Conservation (phyloP, 2,888 invertebrate genomes). For the Cylindroiulus punctatus region DNA sequence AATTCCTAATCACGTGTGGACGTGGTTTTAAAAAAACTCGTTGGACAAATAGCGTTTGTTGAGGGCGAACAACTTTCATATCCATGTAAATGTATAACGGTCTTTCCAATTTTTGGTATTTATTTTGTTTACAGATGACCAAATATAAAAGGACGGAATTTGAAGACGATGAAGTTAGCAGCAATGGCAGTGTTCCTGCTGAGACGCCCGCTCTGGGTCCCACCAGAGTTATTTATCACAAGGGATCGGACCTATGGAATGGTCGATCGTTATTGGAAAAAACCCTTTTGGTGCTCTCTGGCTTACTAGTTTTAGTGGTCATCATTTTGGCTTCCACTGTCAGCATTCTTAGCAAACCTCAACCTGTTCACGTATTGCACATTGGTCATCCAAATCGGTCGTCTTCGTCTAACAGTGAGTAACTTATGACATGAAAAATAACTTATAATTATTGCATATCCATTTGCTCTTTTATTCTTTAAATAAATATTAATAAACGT, state of each 20-base stretch:
- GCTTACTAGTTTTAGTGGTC: constrained; percentile 59
- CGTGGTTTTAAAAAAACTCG: no score
- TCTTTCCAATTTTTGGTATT: background rate
- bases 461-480: no score
- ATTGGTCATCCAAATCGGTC: constrained; percentile 52
- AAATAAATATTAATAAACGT: no score
- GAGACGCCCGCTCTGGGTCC: constrained; percentile 59
- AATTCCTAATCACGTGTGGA: background rate
- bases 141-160: constrained; percentile 61
- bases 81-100: no score
- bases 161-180: constrained; percentile 61
- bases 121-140: constrained; percentile 53
- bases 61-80: no score
- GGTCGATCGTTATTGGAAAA: constrained; percentile 61
- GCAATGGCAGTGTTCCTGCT: constrained; percentile 61
- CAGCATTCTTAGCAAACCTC: constrained; percentile 43
- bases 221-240: constrained; percentile 56
- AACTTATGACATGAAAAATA: constrained; percentile 11
- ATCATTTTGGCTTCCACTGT: constrained; percentile 59
- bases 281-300: constrained; percentile 58
- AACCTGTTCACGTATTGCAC: constrained; percentile 43
- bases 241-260: constrained; percentile 60
- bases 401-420: background rate
- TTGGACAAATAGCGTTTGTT: no score
- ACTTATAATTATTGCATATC: background rate